Base-by-base conservation (phyloP, 2,888 invertebrate species). In the Himalopsyche japonica region DNA sequence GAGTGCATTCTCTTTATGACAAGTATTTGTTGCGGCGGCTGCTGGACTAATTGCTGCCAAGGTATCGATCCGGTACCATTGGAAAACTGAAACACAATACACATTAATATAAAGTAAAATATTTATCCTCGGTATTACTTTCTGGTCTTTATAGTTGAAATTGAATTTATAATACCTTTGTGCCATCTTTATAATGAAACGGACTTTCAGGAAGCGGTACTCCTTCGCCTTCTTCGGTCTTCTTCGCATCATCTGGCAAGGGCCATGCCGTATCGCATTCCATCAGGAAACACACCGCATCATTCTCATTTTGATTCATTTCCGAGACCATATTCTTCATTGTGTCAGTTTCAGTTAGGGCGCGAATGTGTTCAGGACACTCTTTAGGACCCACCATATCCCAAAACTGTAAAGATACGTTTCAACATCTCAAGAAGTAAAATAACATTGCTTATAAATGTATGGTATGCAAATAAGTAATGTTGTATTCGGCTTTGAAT, bases 1-100 rank as follows among this genome's bases (percentile, higher is more conserved):
- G 98, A 97, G 91, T 98, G 97, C 96, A 98, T 97, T 84, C 98
- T 93, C 89, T 98, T 98, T 76, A 98, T 97, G 24, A 98, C 96
- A 85, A 98, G 93, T 88, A 96, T 95, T 89, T 97, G 97, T 87
- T 97, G 96, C 34, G 97, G 96, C 77, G 97, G 96, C 86, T 95
- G 94, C 85, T 96, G 94, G 87, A 98, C 92, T 81, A 97, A 92
- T 89, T 96, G 95, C 88, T 96, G 95, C 95, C 96, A 96, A 4
- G 95, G 94, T 82, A 95, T 93, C 87, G 92, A 92, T 48, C 84
- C 84, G 34, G 49, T 79, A 12, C 84, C 84, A 47, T 83, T 84
- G 2, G 47, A 49, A 77, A 80, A 85, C 87, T 87, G 84, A 37
- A 86, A 81, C 34, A 82, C 80, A 37, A 82, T 20, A n/a, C 2